Base-by-base conservation (phyloP, 2,797 vertebrate species). In the Acomys russatus region DNA sequence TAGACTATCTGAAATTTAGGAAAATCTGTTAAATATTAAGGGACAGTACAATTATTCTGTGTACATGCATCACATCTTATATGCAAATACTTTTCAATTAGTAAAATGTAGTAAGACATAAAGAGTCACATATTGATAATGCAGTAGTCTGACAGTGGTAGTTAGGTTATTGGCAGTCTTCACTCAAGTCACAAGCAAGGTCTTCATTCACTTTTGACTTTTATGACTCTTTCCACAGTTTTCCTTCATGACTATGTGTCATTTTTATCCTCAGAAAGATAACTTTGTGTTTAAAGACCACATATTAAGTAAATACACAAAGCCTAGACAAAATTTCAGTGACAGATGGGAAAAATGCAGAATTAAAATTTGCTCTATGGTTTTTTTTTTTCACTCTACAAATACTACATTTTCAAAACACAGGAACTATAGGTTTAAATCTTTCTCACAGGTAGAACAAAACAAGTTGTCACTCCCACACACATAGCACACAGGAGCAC, bases 1-100 rank as follows among this genome's bases (percentile, higher is more conserved):
- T 87, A 64, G 23, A 92, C 56, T 74, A 78, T 63, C 56, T 88
- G 51, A 92, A 95, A 61, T 82, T 70, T 91, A 92, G 38, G 78
- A 64, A 86, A 64, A 73, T n/a, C 3, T 33, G 23, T 83, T 25
- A 82, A 89, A 33, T 14, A 54, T 79, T 38, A 90, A 3, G 64
- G 18, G 11, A 25, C 6, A 76, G 73, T 59, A 17, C 10, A 76
- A 2, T 6, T 83, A 22, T 30, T 5, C 9, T 86, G 9, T 4
- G 82, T 33, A 12, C 2, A 51, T 28, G 18, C 9, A 38, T 82
- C 10, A 59, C 17, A 54, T 74, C 73, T 77, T 64, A 51, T 14
- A 6, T 44, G 84, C 51, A 88, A 23, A 17, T 20, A 38, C 5
- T 88, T 79, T 51, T 76, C 44, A 68, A 56, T n/a, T 71, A 63